These are phyloP conservation scores for Drosophila putrida DNA, from an alignment of 2,888 invertebrate species.

Conservation along the genomic window DNA sequence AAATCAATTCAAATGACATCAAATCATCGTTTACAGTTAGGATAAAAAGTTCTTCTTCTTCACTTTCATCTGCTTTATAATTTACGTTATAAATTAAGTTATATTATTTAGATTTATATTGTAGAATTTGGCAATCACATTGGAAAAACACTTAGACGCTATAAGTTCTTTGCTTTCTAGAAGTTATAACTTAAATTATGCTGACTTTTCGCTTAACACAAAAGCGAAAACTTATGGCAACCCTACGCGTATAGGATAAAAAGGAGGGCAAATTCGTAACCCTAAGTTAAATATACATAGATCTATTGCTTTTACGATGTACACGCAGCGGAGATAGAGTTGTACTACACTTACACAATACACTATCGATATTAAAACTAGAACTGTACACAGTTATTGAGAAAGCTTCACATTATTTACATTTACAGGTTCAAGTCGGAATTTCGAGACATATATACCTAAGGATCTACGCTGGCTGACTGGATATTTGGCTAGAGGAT, in stretches of 20 bases:
- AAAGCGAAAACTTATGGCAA: slow-evolving; percentile 56
- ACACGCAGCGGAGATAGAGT: slow-evolving; percentile 66
- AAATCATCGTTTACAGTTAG: slow-evolving; percentile 37
- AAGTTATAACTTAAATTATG: slow-evolving; percentile 41
- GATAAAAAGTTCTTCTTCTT: slow-evolving; percentile 26
- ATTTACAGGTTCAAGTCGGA: slow-evolving; percentile 8
- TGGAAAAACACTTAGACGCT: slow-evolving; percentile 78
- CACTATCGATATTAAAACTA: slow-evolving; percentile 42
- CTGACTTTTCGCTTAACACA: slow-evolving; percentile 39
- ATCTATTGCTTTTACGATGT: slow-evolving; percentile 77
- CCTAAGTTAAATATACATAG: slow-evolving; percentile 27
- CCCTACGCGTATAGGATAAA: slow-evolving; percentile 19
- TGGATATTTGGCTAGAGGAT: slow-evolving; percentile 42
- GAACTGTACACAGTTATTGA: slow-evolving; percentile 57
- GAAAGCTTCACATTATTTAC: slow-evolving; percentile 41
- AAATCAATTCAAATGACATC: slow-evolving; percentile 54
- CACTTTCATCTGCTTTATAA: slow-evolving; percentile 13
- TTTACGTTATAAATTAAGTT: slow-evolving; percentile 55
- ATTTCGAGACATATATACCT: slow-evolving; percentile 7
- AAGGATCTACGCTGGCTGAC: slow-evolving; percentile 59
- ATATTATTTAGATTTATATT: slow-evolving; percentile 46
- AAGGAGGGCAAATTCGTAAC: slow-evolving; percentile 20
- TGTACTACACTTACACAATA: slow-evolving; percentile 39
- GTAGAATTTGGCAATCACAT: slow-evolving; percentile 81
- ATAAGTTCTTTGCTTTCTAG: slow-evolving; percentile 74